Evolutionary conservation across 2,797 vertebrate genomes (phyloP), one percentile per base, ranked within the genome.

Genomic region (Pelobates cultripes): DNA sequence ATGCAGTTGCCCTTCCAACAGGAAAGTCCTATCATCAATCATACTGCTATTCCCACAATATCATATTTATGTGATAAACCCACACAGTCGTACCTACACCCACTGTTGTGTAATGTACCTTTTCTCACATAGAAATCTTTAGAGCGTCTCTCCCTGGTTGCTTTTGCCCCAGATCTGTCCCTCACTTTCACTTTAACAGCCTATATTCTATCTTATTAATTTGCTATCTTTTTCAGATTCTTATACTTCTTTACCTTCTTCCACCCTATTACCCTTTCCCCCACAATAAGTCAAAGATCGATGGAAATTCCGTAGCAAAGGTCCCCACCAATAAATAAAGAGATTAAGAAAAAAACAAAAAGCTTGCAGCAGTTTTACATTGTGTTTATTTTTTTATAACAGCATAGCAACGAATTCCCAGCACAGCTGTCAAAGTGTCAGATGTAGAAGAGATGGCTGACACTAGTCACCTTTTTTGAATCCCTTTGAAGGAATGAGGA

Each of bases 351-450:
- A 28, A 51, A 10, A 51, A 6, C 47, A 51, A 66, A 73, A 42
- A 78, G 8, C 17, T 72, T 57, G 43, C 53, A 66, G 64, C 47
- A 74, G 73, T 73, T 14, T 55, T 44, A 67, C 43, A 9, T 12
- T 77, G 55, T 64, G 3, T 64, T 64, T 64, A 14, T 64, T 64
- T 57, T 17, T 78, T 74, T 79, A 51, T 83, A 70, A 79, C 72
- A 45, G 63, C 74, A 43, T 9, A 71, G 69, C 66, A 75, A 44
- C 70, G 76, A 83, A 78, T 83, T 78, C 81, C 76, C 81, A 70
- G 71, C 68, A 70, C 76, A 74, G 76, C 81, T 83, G 81, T 79
- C 81, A 83, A 83, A 53, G 76, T 83, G 81, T 83, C 81, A 79
- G 71, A 83, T 75, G 15, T 44, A 44, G 76, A 53, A 13, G 44